Conservation (phyloP, 1,140 invertebrate genomes). For the Teleogryllus occipitalis region DNA sequence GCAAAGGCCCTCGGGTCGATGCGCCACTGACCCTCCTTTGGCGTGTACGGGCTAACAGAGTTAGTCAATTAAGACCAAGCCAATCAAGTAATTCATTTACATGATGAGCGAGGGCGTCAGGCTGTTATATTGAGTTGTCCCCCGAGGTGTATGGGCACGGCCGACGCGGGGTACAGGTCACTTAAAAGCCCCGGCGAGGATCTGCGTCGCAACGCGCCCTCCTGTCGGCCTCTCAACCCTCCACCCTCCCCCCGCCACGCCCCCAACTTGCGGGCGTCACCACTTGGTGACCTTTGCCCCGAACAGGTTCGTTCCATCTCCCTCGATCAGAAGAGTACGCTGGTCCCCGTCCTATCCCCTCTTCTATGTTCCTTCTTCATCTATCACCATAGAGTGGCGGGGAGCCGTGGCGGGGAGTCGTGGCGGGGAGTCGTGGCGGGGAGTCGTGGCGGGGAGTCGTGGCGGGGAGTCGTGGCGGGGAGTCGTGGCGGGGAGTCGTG, state of each 20-base stretch:
- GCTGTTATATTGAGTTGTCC: neutral
- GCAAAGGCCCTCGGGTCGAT: neutral
- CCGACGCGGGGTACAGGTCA: neutral
- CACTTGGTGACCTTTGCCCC: neutral
- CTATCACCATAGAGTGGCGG: too few relatives aligned
- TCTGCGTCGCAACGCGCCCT: too few relatives aligned
- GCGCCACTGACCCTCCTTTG: neutral
- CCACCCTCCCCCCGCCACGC: too few relatives aligned
- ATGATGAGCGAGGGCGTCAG: neutral
- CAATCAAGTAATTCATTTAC: neutral
- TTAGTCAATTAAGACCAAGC: constrained; percentile 4
- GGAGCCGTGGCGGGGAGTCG: too few relatives aligned
- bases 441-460: too few relatives aligned
- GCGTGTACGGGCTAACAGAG: neutral
- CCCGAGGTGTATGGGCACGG: neutral
- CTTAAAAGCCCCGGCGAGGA: neutral
- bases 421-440: too few relatives aligned
- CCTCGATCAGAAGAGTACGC: too few relatives aligned
- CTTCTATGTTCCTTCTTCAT: too few relatives aligned
- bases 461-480: too few relatives aligned
- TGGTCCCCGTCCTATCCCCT: too few relatives aligned
- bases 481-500: too few relatives aligned
- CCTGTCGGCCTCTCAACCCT: too few relatives aligned
- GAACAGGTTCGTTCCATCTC: neutral
- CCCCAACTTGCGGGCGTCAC: neutral